Base-by-base conservation (phyloP, 2,113 vertebrate genomes). In the Pluvianellus socialis region DNA sequence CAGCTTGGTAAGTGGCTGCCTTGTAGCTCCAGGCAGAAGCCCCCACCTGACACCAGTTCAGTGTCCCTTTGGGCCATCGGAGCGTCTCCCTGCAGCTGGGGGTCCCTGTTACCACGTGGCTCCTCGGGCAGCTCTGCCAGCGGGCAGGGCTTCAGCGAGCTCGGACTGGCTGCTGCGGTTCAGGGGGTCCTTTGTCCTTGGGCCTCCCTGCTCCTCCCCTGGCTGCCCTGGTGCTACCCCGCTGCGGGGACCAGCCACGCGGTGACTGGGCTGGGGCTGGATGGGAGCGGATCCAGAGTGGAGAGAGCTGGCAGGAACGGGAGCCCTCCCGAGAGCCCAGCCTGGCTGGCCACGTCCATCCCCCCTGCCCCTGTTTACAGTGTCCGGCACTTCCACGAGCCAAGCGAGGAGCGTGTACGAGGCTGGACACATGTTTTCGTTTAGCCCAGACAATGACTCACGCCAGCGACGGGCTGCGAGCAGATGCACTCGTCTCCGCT, bases 371-470 rank as follows among this genome's bases (percentile, higher is more conserved):
- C 75, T 79, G 91, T 79, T 79, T 96, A 91, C 90, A 86, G 67
- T 8, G 42, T 79, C 94, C 66, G 3, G 55, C 94, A 97, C 49
- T 94, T 93, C 86, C 4, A 4, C 9, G 68, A 52, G 77, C 49
- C 9, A 73, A 75, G 40, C 20, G 92, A 82, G 76, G 30, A 75
- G 27, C 1, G 15, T 0, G 2, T 21, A 6, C 6, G 20, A 10
- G 45, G 92, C 68, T 5, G 91, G 90, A 97, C 98, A 98, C 85
- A 79, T 98, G 98, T 98, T 98, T 98, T 86, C 82, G 26, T 90
- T 98, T 96, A 97, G 66, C 49, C 83, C 63, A 90, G 88, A 74
- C 94, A 32, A 56, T 98, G 98, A 96, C 96, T 98, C 97, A 97
- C 22, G 49, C 49, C 49, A 13, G 22, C 20, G 44, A 95, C 80